Evolutionary conservation across 30 jellyfish, hydroid and myxozoan species (phyloP), one percentile per base, ranked within the genome.

Genomic region (Euphysa ruthae): DNA sequence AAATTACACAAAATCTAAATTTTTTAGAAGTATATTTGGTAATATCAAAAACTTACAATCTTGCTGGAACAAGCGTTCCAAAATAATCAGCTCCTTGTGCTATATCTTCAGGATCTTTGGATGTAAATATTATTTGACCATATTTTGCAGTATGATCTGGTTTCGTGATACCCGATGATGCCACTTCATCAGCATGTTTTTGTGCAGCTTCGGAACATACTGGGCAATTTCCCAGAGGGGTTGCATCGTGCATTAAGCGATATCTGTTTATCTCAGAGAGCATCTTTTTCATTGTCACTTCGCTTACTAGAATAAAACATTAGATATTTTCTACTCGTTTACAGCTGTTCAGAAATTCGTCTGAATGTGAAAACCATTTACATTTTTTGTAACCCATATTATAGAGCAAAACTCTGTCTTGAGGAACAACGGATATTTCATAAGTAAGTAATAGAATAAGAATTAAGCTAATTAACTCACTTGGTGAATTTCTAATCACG

Each of bases 31-130:
- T n/a, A n/a, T n/a, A n/a, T n/a, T n/a, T n/a, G n/a, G n/a, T n/a
- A n/a, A n/a, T n/a, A n/a, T n/a, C n/a, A n/a, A n/a, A n/a, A n/a
- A n/a, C 95, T 64, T 80, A 88, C 98, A 93, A 71, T 19, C 88
- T 33, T 26, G 98, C 98, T 23, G 98, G 93, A 28, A 88, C 93
- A 44, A 88, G 60, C 0, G 98, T 88, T 24, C 98, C 98, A 61
- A 88, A 57, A 52, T 80, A 88, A 32, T 88, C 95, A 12, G 94
- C 92, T 6, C 98, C 98, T 54, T 81, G 89, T 29, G 66, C 79
- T 12, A 88, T 19, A 51, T 74, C 92, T 14, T 75, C 75, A 10
- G 72, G 71, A 42, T 82, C 93, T 51, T 81, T 80, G n/a, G 81
- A 30, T 7, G 91, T 62, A 77, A 88, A 88, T 6, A 75, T 82